Base-by-base conservation (phyloP, 2,113 vertebrate genomes). In the Heterotilapia buettikoferi region DNA sequence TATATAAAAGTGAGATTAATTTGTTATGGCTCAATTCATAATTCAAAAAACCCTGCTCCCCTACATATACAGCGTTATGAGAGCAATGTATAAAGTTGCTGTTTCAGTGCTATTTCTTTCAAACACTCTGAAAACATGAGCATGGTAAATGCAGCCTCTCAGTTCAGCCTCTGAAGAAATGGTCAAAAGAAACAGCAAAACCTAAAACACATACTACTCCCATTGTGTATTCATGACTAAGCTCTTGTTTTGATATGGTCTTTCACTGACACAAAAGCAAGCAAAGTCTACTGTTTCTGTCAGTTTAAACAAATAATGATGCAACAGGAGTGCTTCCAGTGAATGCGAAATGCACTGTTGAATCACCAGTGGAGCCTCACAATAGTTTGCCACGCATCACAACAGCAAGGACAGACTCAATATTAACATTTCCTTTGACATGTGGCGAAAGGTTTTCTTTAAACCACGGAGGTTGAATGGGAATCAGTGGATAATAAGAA, bases 371-470 rank as follows among this genome's bases (percentile, higher is more conserved):
- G 73, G 80, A 90, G 87, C 31, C 45, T 68, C 71, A 95, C 95
- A 94, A 92, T 93, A 83, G 89, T 87, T 88, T 84, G 45, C 89
- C 91, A 88, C 54, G 95, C 95, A 97, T 96, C 93, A 96, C 95
- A 96, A 97, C 95, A 95, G 94, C 84, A 92, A 94, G 89, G 93
- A 95, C 93, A 81, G 95, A 85, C 93, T 94, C 94, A 94, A 94
- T 96, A 96, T 97, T 97, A 96, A 96, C 96, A 96, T 96, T 96
- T 97, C 93, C 96, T 96, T 96, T 93, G 93, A 96, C 95, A 76
- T 26, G 90, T 92, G 92, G 92, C 89, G 52, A 96, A 94, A 95
- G 95, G 95, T 96, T 96, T 96, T 96, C 93, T 96, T 96, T 95
- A 94, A 95, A 93, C 95, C 93, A 38, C 12, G 12, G 90, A 94